Base-by-base conservation (phyloP, 2,113 vertebrate genomes). In the Pseudonaja textilis region DNA sequence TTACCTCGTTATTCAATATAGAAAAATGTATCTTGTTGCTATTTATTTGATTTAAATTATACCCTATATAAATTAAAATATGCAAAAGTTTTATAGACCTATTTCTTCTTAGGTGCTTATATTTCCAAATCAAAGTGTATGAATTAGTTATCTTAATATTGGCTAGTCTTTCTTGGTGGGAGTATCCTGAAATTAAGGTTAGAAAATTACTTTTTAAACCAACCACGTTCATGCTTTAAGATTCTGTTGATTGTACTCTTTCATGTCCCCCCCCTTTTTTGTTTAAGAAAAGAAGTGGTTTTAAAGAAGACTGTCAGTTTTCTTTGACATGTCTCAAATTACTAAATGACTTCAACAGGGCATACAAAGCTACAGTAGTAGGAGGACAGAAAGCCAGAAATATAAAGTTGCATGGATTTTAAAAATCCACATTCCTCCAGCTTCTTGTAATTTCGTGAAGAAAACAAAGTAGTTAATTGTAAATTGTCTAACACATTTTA, bases 381-480 rank as follows among this genome's bases (percentile, higher is more conserved):
- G 57, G 69, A 90, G 23, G 89, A 86, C 52, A 59, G 87, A 16
- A 18, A 50, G 95, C 50, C 92, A 89, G 4, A 93, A 93, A 85
- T 64, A 16, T 88, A 4, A 94, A 61, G 16, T 12, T 92, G 91
- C 92, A 94, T 95, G 90, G 94, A 23, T 59, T 90, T 93, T 93
- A 94, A 93, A 81, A 34, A 91, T 93, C 85, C 50, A 34, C 85
- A 89, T 47, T 92, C 29, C 20, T 39, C 74, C 47, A 93, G 90
- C 45, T 87, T 56, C 89, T 93, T 93, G 92, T 87, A 89, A 90
- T 85, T 91, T 92, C 91, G 29, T 89, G 92, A 93, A 93, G 89
- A 96, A 96, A 93, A 97, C 94, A 97, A 97, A 97, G 95, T 94
- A 94, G 69, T 91, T 88, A 88, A 94, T 97, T 98, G 93, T 97